Conservation (phyloP, 2,888 invertebrate species). For the Trisateles emortualis region DNA sequence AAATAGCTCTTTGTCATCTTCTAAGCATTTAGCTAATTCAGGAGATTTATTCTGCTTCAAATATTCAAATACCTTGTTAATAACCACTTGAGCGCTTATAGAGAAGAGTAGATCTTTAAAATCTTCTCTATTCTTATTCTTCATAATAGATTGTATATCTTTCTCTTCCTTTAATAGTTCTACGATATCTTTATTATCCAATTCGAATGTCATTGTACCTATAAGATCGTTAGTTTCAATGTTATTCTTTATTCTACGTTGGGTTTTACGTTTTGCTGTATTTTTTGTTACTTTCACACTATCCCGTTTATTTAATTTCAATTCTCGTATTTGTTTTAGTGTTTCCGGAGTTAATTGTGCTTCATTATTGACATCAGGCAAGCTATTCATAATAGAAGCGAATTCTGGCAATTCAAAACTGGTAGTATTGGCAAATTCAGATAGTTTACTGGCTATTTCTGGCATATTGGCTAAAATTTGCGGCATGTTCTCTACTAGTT, state of each 20-base stretch:
- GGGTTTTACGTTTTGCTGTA: slow-evolving; percentile 77
- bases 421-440: slow-evolving; percentile 73
- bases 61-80: slow-evolving; percentile 77
- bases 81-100: slow-evolving; percentile 76
- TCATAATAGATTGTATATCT: slow-evolving; percentile 65
- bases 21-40: slow-evolving; percentile 67
- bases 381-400: slow-evolving; percentile 73
- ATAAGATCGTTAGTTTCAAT: slow-evolving; percentile 60
- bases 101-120: slow-evolving; percentile 74
- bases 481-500: slow-evolving; percentile 79
- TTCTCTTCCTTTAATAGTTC: slow-evolving; percentile 73
- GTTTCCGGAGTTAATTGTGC: slow-evolving; percentile 81
- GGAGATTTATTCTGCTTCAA: slow-evolving; percentile 72
- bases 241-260: slow-evolving; percentile 67
- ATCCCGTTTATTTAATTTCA: slow-evolving; percentile 77
- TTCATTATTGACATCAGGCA: slow-evolving; percentile 75
- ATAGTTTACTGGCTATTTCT: slow-evolving; percentile 72
- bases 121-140: slow-evolving; percentile 70
- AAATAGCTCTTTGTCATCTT: slow-evolving; percentile 67
- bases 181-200: slow-evolving; percentile 70
- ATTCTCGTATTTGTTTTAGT: slow-evolving; percentile 78
- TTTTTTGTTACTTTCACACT: slow-evolving; percentile 80
- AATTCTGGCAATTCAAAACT: slow-evolving; percentile 78
- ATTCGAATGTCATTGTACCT: slow-evolving; percentile 71
- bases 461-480: slow-evolving; percentile 81